These are phyloP conservation scores for Drosophila nigrodunni DNA, from an alignment of 1,140 invertebrate genomes.

Conservation along the genomic window DNA sequence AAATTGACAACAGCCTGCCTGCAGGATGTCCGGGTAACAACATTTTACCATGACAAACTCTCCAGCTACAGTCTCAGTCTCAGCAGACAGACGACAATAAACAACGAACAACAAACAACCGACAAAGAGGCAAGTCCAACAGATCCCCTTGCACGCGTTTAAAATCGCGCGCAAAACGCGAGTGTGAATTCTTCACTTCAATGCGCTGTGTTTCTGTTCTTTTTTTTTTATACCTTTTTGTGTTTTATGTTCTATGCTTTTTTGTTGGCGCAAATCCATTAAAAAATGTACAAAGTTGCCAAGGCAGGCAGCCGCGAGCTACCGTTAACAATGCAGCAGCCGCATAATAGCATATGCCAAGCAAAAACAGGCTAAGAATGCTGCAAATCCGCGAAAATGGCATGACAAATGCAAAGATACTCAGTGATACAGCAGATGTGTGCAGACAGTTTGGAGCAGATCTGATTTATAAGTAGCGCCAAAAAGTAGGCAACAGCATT, in stretches of 20 bases:
- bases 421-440: neutral
- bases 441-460: too few species aligned
- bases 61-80: neutral
- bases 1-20: slow-evolving; percentile 77
- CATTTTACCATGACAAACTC: slow-evolving; percentile 57
- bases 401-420: slow-evolving; percentile 9
- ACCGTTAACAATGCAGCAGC: slow-evolving; percentile 71
- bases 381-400: neutral
- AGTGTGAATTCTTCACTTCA: slow-evolving; percentile 84
- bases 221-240: neutral
- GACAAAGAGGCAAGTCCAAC: slow-evolving; percentile 39
- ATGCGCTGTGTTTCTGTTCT: slow-evolving; percentile 59
- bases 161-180: slow-evolving; percentile 61
- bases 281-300: slow-evolving; percentile 75
- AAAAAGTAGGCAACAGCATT: slow-evolving; percentile 7
- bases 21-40: slow-evolving; percentile 72
- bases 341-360: slow-evolving; percentile 70
- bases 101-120: slow-evolving; percentile 35
- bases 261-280: slow-evolving; percentile 70
- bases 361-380: slow-evolving; percentile 25
- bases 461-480: neutral
- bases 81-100: slow-evolving; percentile 4
- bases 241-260: slow-evolving; percentile 16
- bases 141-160: slow-evolving; percentile 50
- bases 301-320: slow-evolving; percentile 63